Conservation (phyloP, 2,113 vertebrate genomes). For the Pachyramphus minor region DNA sequence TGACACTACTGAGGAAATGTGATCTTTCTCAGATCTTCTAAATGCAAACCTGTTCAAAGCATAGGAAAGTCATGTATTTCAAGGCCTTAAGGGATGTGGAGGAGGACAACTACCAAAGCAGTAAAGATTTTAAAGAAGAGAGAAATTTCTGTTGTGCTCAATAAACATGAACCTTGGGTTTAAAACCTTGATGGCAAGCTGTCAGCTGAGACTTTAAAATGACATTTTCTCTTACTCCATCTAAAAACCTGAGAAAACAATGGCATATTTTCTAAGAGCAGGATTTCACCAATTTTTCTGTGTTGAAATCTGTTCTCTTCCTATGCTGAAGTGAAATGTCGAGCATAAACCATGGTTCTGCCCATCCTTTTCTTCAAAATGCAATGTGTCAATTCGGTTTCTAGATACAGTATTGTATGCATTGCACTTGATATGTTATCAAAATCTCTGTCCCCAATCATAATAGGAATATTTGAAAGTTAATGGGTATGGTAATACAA, state of each 20-base stretch:
- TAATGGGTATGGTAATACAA: background rate
- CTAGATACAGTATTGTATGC: background rate
- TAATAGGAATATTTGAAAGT: background rate
- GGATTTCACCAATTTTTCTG: background rate
- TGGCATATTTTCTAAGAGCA: background rate
- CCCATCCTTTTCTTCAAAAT: background rate
- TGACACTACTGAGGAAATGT: background rate
- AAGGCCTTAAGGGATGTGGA: background rate
- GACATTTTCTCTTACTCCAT: background rate
- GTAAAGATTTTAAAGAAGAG: background rate
- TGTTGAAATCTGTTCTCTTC: background rate
- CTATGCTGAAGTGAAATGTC: background rate
- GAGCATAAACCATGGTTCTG: background rate
- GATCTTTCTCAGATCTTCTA: background rate
- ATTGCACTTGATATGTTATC: background rate
- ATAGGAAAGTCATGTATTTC: background rate
- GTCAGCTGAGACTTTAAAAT: background rate
- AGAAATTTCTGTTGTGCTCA: background rate
- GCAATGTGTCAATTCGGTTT: background rate
- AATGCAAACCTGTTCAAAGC: background rate
- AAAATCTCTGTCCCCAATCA: background rate
- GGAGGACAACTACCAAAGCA: background rate
- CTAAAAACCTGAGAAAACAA: background rate
- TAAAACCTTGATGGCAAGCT: background rate
- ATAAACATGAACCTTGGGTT: background rate